A percentile compares a stretch with the other conserved stretches of the same genome.
Evolutionary conservation across 1,140 invertebrate species (phyloP).

Genomic region (Meloidogyne floridensis): DNA sequence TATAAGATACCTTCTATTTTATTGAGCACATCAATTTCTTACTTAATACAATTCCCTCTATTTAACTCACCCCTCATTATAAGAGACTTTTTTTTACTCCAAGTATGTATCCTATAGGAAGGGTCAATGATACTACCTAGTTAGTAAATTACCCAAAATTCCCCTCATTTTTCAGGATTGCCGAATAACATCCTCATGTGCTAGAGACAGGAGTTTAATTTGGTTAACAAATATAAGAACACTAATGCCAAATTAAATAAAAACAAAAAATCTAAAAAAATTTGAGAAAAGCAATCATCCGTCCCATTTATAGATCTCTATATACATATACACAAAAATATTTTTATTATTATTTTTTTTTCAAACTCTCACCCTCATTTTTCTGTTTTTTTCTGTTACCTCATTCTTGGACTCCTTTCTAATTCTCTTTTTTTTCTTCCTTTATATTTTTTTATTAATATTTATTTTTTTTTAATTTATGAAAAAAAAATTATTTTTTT

Average conservation of each 20-base stretch:
- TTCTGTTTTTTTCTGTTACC: not conserved
- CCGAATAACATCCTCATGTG: slow-evolving; percentile 58
- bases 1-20: too few relatives aligned
- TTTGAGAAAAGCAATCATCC: slow-evolving; percentile 6
- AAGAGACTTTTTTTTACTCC: too few relatives aligned
- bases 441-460: not conserved
- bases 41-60: too few relatives aligned
- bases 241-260: not conserved
- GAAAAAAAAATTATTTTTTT: too few relatives aligned
- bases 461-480: not conserved
- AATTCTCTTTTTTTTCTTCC: not conserved
- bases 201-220: slow-evolving; percentile 41
- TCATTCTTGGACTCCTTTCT: not conserved
- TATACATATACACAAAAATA: not conserved
- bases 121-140: too few relatives aligned
- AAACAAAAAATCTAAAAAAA: not conserved
- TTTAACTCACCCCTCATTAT: too few relatives aligned
- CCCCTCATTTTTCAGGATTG: slow-evolving; percentile 34
- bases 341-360: not conserved
- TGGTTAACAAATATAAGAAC: not conserved
- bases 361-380: slow-evolving; percentile 1
- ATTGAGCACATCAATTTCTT: too few relatives aligned
- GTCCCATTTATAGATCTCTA: slow-evolving; percentile 5
- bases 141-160: too few relatives aligned
- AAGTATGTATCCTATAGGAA: too few relatives aligned